Conservation (phyloP, 2,888 invertebrate species). For the Drosophila austrosaltans region DNA sequence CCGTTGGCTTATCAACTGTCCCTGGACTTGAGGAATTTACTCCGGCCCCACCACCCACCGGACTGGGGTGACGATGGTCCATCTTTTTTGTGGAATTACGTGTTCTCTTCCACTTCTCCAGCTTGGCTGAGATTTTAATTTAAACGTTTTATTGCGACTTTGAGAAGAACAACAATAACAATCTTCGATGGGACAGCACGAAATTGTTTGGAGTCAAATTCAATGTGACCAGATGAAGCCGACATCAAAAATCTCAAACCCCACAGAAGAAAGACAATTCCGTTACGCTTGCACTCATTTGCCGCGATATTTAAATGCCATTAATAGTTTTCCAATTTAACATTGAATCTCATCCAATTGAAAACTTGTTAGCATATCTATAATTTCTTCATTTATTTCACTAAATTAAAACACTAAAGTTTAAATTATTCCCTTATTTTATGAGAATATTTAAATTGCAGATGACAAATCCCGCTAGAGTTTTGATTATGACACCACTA, state of each 20-base stretch:
- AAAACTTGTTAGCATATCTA: too few relatives aligned
- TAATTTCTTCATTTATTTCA: neutral
- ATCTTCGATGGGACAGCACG: constrained; percentile 2
- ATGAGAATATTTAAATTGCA: neutral
- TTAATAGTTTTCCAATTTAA: neutral
- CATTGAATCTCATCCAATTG: too few relatives aligned
- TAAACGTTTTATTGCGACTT: constrained; percentile 6
- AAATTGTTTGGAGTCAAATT: neutral
- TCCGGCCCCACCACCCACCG: constrained; percentile 36
- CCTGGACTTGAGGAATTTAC: constrained; percentile 26
- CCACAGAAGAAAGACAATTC: neutral
- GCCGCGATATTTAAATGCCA: neutral
- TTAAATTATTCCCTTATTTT: too few relatives aligned
- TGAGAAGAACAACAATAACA: neutral
- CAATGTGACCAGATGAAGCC: neutral
- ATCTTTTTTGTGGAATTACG: constrained; percentile 80
- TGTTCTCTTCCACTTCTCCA: constrained; percentile 83
- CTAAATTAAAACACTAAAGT: too few relatives aligned
- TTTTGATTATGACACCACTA: too few relatives aligned
- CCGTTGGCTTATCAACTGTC: constrained; percentile 74
- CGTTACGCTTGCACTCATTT: neutral
- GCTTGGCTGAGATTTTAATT: constrained; percentile 54
- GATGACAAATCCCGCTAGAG: neutral
- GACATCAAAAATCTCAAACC: neutral
- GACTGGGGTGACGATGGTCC: constrained; percentile 68